Evolutionary conservation across 2,113 vertebrate species (phyloP).

Genomic region (Tetrao urogallus): DNA sequence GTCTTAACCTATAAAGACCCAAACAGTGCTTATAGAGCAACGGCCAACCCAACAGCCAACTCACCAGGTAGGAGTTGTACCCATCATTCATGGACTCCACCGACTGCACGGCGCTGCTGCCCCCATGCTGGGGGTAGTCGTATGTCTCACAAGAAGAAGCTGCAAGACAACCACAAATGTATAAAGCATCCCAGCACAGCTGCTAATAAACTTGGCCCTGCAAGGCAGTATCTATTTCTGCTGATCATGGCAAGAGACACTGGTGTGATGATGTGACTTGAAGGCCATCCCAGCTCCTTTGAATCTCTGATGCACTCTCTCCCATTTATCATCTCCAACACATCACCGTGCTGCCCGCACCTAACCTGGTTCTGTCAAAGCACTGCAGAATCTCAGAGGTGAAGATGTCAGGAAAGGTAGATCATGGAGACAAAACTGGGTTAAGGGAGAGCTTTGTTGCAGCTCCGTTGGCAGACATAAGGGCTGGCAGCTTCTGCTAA

Average conservation of each 20-base stretch:
- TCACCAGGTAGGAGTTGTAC: conserved; percentile 91
- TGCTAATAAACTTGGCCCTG: neutral
- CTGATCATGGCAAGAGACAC: neutral
- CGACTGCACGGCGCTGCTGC: conserved; percentile 82
- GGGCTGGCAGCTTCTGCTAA: neutral
- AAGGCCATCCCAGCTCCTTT: neutral
- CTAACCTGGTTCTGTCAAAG: neutral
- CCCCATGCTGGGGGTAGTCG: conserved; percentile 85
- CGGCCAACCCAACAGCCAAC: conserved; percentile 24
- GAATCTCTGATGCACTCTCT: neutral
- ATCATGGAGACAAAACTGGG: neutral
- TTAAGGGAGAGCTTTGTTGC: neutral
- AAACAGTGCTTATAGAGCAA: neutral
- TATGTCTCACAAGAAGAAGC: conserved; percentile 96
- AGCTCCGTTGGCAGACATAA: neutral
- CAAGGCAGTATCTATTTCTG: neutral
- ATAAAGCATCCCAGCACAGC: neutral
- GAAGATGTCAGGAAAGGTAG: neutral
- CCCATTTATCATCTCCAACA: neutral
- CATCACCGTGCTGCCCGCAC: fast-evolving
- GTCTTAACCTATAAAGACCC: neutral
- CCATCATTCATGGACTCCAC: conserved; percentile 90
- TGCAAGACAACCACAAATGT: conserved; percentile 66
- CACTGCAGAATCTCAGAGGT: neutral
- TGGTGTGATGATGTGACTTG: neutral